These are phyloP conservation scores for Halcyon leucocephala DNA, from an alignment of 2,797 vertebrate genomes.

Conservation along the genomic window DNA sequence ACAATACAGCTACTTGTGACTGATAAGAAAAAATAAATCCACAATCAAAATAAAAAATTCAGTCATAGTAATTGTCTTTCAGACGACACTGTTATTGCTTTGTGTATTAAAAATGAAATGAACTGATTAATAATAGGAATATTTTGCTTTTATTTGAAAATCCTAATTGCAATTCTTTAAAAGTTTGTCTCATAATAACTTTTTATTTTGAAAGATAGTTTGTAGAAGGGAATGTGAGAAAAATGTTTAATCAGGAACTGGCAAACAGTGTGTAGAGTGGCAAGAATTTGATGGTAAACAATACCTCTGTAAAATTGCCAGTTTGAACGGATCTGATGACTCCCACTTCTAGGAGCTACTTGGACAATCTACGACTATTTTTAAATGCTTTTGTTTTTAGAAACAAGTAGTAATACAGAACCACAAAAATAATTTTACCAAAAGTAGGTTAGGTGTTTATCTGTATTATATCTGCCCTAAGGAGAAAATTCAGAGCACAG, in stretches of 20 bases:
- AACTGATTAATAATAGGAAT: neutral
- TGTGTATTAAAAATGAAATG: slow-evolving; percentile 4
- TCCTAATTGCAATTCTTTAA: slow-evolving; percentile 7
- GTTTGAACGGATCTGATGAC: slow-evolving; percentile 22
- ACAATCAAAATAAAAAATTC: neutral
- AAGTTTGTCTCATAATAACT: neutral
- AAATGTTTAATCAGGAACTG: slow-evolving; percentile 42
- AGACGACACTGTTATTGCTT: neutral
- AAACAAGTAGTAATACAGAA: neutral
- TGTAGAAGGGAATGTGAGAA: slow-evolving; percentile 34
- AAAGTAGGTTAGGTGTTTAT: neutral
- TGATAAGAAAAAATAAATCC: neutral
- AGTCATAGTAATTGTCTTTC: neutral
- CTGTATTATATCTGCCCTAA: neutral
- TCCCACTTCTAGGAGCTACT: slow-evolving; percentile 38
- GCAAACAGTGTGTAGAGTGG: slow-evolving; percentile 21
- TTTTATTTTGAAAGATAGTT: slow-evolving; percentile 41
- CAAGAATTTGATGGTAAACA: slow-evolving; percentile 45
- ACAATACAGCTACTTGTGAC: neutral
- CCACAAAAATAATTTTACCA: neutral
- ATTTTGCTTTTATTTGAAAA: slow-evolving; percentile 29
- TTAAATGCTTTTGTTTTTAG: slow-evolving; percentile 25
- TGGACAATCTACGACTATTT: slow-evolving; percentile 50
- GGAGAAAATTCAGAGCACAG: neutral
- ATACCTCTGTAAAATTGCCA: slow-evolving; percentile 9